Conservation (phyloP, 2,888 invertebrate species). For the Xestia ashworthii region DNA sequence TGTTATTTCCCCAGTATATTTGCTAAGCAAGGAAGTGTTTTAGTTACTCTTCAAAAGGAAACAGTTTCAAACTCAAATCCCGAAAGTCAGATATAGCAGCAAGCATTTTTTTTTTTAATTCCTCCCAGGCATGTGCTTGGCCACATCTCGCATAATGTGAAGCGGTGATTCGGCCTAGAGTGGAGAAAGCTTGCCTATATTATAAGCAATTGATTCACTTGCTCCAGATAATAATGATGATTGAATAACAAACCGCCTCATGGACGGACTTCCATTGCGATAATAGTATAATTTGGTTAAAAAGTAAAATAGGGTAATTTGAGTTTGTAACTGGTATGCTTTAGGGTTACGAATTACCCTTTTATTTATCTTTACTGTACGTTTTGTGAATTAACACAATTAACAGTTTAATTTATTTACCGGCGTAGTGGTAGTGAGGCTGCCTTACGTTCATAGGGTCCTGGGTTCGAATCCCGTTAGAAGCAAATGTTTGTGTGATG, state of each 20-base stretch:
- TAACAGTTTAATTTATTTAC: conserved; percentile 18
- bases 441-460: no score
- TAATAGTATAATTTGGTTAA: not conserved
- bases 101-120: not conserved
- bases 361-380: conserved; percentile 18
- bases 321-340: not conserved
- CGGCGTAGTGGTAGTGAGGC: no score
- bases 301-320: not conserved
- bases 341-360: not conserved
- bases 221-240: not conserved
- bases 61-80: not conserved
- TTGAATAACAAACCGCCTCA: not conserved
- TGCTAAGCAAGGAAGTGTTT: not conserved
- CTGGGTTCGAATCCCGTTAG: no score
- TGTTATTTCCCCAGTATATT: not conserved
- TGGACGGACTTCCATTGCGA: not conserved
- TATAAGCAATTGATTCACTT: not conserved
- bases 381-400: conserved; percentile 35
- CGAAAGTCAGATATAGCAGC: not conserved
- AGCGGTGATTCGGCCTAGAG: not conserved
- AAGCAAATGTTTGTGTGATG: no score
- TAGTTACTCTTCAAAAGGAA: not conserved
- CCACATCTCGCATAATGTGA: not conserved
- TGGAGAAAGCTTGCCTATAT: not conserved
- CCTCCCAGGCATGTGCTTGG: not conserved